Percentiles rank a stretch among this genome's conserved stretches.
Conservation (phyloP, 2,797 vertebrate species). For the Typhlichthys eigenmanni region DNA sequence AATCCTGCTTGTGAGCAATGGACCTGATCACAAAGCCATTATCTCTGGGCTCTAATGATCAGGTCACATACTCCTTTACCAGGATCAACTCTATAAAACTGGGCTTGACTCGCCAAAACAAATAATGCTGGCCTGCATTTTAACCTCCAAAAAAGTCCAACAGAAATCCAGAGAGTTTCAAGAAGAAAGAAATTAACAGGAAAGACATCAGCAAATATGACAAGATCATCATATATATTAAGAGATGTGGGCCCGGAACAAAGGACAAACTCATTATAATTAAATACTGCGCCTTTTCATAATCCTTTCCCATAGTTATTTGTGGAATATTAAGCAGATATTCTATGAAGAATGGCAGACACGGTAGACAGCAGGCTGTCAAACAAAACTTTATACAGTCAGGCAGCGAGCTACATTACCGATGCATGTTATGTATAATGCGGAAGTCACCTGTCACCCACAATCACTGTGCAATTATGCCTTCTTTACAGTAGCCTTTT, state of each 20-base stretch:
- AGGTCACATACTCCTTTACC: conserved; percentile 1
- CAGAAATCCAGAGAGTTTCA: neutral
- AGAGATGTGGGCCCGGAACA: too few species aligned
- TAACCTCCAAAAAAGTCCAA: neutral
- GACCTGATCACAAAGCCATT: conserved; percentile 61
- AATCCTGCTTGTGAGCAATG: conserved; percentile 26
- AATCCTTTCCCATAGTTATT: too few species aligned
- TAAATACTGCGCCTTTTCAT: too few species aligned
- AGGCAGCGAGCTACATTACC: neutral
- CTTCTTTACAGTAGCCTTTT: conserved; percentile 28
- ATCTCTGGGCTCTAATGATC: conserved; percentile 26
- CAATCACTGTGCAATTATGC: conserved; percentile 58
- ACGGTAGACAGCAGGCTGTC: conserved; percentile 10
- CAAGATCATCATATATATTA: too few species aligned
- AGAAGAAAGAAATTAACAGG: neutral
- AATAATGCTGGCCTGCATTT: conserved; percentile 2
- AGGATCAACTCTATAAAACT: too few species aligned
- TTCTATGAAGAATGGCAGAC: conserved; percentile 10
- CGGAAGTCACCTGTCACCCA: conserved; percentile 31
- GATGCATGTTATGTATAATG: conserved; percentile 24
- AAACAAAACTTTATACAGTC: neutral
- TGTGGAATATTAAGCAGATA: too few species aligned
- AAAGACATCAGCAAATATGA: too few species aligned
- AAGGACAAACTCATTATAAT: too few species aligned
- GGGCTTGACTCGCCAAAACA: neutral